Evolutionary conservation across 2,113 vertebrate species (phyloP).

Genomic region (Leptodactylus fuscus): DNA sequence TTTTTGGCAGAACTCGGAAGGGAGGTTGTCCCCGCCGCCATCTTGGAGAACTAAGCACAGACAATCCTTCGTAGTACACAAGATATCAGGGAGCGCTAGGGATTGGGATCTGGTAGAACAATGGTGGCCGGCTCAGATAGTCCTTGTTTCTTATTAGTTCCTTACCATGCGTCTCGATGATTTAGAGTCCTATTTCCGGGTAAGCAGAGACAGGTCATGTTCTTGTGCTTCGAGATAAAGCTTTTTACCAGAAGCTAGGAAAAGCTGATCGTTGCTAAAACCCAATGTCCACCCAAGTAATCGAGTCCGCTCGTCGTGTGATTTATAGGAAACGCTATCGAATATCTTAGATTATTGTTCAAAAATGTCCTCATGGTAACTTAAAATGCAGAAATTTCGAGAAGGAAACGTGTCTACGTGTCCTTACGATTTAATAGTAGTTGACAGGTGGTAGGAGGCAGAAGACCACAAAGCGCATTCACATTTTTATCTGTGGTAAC

Average conservation of each 20-base stretch:
- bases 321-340: constrained; percentile 34
- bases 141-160: no score
- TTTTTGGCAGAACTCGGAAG: no score
- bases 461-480: constrained; percentile 26
- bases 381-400: constrained; percentile 18
- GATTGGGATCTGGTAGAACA: no score
- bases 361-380: constrained; percentile 25
- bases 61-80: no score
- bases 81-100: no score
- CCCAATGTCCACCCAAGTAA: neutral
- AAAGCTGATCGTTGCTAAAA: constrained; percentile 16
- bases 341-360: constrained; percentile 35
- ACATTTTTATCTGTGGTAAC: constrained; percentile 32
- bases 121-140: no score
- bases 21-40: no score
- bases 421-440: constrained; percentile 1
- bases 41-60: no score
- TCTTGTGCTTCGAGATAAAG: neutral
- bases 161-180: no score
- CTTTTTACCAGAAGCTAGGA: constrained; percentile 12
- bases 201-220: neutral
- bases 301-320: neutral
- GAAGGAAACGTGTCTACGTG: constrained; percentile 2
- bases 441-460: constrained; percentile 47
- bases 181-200: neutral